Evolutionary conservation across 2,113 vertebrate genomes (phyloP).

Genomic region (Meriones unguiculatus): DNA sequence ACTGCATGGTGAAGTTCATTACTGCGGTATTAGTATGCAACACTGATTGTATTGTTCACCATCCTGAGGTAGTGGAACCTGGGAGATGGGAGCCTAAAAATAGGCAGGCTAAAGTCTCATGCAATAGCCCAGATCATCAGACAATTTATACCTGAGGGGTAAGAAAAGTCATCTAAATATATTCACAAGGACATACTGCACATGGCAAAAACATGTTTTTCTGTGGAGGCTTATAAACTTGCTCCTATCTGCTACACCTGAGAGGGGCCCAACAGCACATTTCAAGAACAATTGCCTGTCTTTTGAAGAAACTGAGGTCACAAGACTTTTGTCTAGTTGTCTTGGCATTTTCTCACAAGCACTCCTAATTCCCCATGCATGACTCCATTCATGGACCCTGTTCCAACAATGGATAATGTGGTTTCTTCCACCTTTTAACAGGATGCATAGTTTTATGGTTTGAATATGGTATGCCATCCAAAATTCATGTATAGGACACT

Average conservation of each 20-base stretch:
- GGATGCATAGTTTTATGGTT: not conserved
- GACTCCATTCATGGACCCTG: not conserved
- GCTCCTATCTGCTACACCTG: too few relatives aligned
- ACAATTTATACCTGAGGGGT: not conserved
- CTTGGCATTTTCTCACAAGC: not conserved
- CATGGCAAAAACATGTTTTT: not conserved
- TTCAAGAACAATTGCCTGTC: too few relatives aligned
- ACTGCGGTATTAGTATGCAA: constrained; percentile 11
- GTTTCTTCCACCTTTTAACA: constrained; percentile 13
- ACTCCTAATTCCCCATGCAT: not conserved
- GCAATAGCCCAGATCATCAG: not conserved
- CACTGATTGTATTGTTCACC: not conserved
- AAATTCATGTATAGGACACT: not conserved
- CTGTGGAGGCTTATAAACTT: too few relatives aligned
- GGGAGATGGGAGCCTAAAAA: not conserved
- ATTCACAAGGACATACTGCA: not conserved
- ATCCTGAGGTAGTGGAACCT: not conserved
- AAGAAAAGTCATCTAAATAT: not conserved
- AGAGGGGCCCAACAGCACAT: too few relatives aligned
- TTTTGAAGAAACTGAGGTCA: not conserved
- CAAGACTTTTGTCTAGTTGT: not conserved
- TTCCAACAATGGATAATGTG: not conserved
- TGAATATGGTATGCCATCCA: not conserved
- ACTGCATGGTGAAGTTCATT: constrained; percentile 13
- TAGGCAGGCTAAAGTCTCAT: not conserved